Conservation (phyloP, 2,113 vertebrate genomes). For the Amblyornis subalaris region DNA sequence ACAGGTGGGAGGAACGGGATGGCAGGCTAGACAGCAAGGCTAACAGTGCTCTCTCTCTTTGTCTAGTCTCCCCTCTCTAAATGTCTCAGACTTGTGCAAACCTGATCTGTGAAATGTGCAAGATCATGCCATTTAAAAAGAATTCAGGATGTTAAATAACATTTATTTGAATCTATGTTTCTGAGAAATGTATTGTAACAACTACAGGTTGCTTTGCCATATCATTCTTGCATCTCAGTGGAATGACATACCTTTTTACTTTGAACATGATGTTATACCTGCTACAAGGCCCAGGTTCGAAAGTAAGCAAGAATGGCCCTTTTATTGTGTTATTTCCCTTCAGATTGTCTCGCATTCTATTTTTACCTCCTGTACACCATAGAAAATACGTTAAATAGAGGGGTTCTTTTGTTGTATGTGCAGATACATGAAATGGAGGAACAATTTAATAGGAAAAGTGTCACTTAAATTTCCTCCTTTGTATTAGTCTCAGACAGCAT, state of each 20-base stretch:
- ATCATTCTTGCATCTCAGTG: background rate
- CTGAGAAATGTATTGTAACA: background rate
- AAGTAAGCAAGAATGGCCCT: background rate
- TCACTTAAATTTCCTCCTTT: background rate
- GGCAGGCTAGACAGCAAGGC: background rate
- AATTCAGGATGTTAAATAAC: background rate
- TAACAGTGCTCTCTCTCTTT: background rate
- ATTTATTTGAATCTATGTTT: background rate
- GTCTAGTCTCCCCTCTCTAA: background rate
- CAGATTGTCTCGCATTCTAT: background rate
- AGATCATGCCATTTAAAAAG: background rate
- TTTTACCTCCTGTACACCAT: background rate
- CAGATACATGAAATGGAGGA: background rate
- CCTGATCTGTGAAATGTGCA: background rate
- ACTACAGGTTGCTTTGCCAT: background rate
- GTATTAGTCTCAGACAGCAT: background rate
- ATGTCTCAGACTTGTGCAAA: background rate
- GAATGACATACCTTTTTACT: background rate
- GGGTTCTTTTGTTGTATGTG: background rate
- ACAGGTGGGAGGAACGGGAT: fast-evolving
- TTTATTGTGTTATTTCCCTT: background rate
- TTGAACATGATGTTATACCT: background rate
- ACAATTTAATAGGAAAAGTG: background rate
- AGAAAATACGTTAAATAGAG: background rate
- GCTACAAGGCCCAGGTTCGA: background rate